Base-by-base conservation (phyloP, 2,888 invertebrate genomes). In the Dexiosoma caninum region DNA sequence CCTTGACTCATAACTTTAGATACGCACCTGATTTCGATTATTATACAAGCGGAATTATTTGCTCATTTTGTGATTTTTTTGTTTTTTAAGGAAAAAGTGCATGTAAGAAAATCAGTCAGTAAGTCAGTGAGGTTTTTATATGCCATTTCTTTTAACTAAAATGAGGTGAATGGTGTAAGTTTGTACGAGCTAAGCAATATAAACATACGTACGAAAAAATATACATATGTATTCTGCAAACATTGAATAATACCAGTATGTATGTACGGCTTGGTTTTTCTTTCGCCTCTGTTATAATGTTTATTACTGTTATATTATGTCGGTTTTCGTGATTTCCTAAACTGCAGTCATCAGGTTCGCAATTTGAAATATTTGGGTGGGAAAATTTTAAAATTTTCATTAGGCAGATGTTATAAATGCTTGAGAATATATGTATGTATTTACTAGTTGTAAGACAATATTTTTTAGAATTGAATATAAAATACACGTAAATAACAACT, bases 91-190 rank as follows among this genome's bases (percentile, higher is more conserved):
- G 62, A 64, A 72, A 72, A 72, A 62, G 72, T 72, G 72, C 62
- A 72, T 72, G 62, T 72, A 55, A 72, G 72, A 64, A 72, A 72
- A 72, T 72, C 72, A 72, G 72, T 72, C 72, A 72, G 72, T 72
- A 72, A 72, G 72, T 72, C 72, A 72, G 72, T 53, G 53, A 53
- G 42, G 40, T 53, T 62, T 62, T 72, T 40, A 42, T 21, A 12
- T 12, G 14, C 16, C 9, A 27, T 37, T 59, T 32, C 37, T 57
- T 46, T 57, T 12, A 37, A 46, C 44, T 23, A 37, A 62, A 53
- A 72, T 53, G 53, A 72, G 72, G 72, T 72, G 72, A 64, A 62
- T 72, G 72, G 62, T 44, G 53, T 60, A 42, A 53, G 51, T 71
- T 62, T 62, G 51, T 44, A 62, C 42, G 32, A 72, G 32, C 62